Base-by-base conservation (phyloP, 2,888 invertebrate genomes). In the Cryptops parisi region DNA sequence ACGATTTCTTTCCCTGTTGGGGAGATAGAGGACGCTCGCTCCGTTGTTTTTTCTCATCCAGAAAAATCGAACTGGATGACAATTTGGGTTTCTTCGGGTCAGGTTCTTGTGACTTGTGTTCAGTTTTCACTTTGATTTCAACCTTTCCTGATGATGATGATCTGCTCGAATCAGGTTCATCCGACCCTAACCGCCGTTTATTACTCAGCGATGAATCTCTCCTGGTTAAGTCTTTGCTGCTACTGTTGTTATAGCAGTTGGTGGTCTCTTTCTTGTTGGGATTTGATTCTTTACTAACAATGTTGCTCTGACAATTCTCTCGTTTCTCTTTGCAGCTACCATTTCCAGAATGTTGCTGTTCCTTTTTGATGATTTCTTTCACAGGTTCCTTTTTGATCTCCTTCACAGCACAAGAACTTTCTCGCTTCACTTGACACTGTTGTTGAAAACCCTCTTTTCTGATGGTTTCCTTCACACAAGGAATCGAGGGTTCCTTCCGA, bases 1-100 rank as follows among this genome's bases (percentile, higher is more conserved):
- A 52, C 45, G 53, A 41, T 21, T 50, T 39, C 21, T 50, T 50
- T 15, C 41, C 40, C 54, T 68, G 69, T 58, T 22, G 64, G 64
- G 47, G 55, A 51, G 55, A 57, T 27, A 56, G 58, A 47, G 45
- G 47, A 22, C 46, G 25, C 23, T 52, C 45, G 17, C 41, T 27
- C 51, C 53, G 40, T 49, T 52, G 47, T 54, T 50, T 55, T 44
- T 48, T 55, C 52, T 58, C 54, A 54, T 54, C 22, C 9, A 33
- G 23, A 19, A 23, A 33, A n/a, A n/a, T n/a, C n/a, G n/a, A n/a
- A n/a, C n/a, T n/a, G n/a, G 48, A 5, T 3, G 40, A 40, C 17
- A 61, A 39, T 27, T 59, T 61, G 6, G 57, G 53, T 47, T 55
- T 60, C 41, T 61, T 61, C 19, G 52, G 43, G 47, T 61, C 60